Percentiles rank a stretch among this genome's conserved stretches.
These are phyloP conservation scores for Spodoptera picta DNA, from an alignment of 2,888 invertebrate genomes.

Conservation along the genomic window DNA sequence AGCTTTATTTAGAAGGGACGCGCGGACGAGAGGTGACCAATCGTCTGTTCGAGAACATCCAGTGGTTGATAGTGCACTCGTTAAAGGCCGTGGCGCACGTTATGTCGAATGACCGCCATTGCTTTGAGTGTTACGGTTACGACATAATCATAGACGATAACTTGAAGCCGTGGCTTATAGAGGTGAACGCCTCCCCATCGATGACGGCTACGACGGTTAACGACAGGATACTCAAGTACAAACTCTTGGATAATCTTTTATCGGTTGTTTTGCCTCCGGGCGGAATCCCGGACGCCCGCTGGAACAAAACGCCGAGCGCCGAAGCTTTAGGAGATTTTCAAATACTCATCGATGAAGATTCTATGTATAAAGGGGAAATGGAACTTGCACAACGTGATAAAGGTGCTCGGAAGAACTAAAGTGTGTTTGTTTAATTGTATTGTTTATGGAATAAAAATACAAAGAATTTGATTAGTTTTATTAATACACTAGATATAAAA, in stretches of 20 bases:
- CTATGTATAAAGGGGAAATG: constrained; percentile 89
- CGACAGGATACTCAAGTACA: constrained; percentile 97
- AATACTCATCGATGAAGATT: constrained; percentile 92
- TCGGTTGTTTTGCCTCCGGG: constrained; percentile 95
- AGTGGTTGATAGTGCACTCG: constrained; percentile 96
- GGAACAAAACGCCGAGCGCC: constrained; percentile 93
- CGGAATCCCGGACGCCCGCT: constrained; percentile 95
- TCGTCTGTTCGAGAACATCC: constrained; percentile 95
- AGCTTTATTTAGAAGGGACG: constrained; percentile 96
- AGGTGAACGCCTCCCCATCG: constrained; percentile 98
- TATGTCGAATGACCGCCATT: constrained; percentile 96
- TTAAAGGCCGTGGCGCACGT: constrained; percentile 96
- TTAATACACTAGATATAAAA: background rate
- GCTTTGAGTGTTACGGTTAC: constrained; percentile 97
- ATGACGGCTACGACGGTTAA: constrained; percentile 97
- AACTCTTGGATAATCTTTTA: constrained; percentile 96
- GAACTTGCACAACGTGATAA: constrained; percentile 53
- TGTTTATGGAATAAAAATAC: constrained; percentile 22
- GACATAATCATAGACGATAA: constrained; percentile 98
- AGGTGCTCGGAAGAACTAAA: constrained; percentile 27
- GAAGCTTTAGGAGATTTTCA: constrained; percentile 94
- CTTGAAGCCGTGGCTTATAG: constrained; percentile 97
- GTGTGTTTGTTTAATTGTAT: background rate
- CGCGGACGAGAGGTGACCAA: constrained; percentile 95
- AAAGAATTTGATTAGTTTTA: constrained; percentile 8